phyloP scores from a whole-genome alignment of 1,140 invertebrate species.

The Archivesica marissinica region DNA sequence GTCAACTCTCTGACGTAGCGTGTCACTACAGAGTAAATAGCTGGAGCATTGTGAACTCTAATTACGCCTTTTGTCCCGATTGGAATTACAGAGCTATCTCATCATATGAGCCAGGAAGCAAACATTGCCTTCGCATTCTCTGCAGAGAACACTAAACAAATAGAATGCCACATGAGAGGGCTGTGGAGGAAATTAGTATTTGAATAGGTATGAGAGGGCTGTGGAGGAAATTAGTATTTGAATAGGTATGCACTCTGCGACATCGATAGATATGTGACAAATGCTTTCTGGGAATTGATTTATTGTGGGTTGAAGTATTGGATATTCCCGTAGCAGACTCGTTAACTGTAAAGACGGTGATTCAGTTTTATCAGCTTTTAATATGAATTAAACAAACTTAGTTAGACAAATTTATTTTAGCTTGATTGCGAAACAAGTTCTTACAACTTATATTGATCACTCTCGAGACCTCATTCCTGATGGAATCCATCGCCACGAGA shows the following conservation, averaged over 20 bases:
- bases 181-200: conserved; percentile 14
- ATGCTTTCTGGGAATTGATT: neutral
- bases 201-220: neutral
- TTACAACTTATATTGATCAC: too few species aligned
- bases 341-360: too few species aligned
- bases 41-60: neutral
- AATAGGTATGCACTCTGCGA: neutral
- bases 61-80: neutral
- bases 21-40: neutral
- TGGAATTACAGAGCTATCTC: neutral
- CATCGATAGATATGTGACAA: neutral
- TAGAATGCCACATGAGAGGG: neutral
- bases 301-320: too few species aligned
- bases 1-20: neutral
- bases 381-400: neutral
- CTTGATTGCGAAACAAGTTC: too few species aligned
- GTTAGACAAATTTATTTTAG: too few species aligned
- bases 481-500: too few species aligned
- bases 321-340: too few species aligned
- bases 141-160: conserved; percentile 17
- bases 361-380: too few species aligned
- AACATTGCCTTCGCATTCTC: neutral
- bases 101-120: neutral
- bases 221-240: conserved; percentile 20
- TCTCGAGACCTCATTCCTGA: too few species aligned